Percentiles rank a stretch among this genome's conserved stretches.
These are phyloP conservation scores for Caiman crocodilus DNA, from an alignment of 2,797 vertebrate species.

Conservation along the genomic window DNA sequence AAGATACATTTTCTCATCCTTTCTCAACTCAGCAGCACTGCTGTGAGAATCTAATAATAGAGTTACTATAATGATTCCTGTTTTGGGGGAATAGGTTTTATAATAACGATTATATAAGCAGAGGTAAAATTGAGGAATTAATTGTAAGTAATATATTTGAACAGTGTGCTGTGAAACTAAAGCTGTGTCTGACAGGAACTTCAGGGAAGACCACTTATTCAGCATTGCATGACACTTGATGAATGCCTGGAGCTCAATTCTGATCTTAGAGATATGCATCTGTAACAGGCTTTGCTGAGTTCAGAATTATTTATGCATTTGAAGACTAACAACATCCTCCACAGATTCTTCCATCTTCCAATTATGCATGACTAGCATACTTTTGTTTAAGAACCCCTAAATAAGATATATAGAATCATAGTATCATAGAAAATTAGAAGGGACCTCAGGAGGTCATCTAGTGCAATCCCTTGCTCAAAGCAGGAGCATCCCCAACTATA, in stretches of 20 bases:
- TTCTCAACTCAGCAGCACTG: slow-evolving; percentile 29
- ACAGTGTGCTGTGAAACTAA: not conserved
- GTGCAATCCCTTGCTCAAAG: too few relatives aligned
- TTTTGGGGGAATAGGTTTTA: slow-evolving; percentile 16
- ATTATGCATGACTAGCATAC: not conserved
- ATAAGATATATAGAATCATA: not conserved
- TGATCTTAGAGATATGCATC: not conserved
- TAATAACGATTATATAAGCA: not conserved
- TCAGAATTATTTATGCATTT: not conserved
- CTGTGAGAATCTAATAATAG: slow-evolving; percentile 68
- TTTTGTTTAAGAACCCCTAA: not conserved
- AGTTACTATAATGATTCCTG: slow-evolving; percentile 39
- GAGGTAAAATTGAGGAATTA: not conserved
- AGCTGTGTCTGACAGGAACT: not conserved
- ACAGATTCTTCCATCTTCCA: not conserved
- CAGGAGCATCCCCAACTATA: too few relatives aligned
- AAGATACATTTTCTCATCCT: slow-evolving; percentile 61
- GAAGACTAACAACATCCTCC: not conserved
- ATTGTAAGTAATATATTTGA: fast-evolving
- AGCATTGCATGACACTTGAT: not conserved
- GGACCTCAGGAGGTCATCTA: too few relatives aligned
- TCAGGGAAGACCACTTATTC: too few relatives aligned
- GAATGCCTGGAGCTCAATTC: not conserved
- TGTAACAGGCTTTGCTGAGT: not conserved
- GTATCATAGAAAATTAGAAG: too few relatives aligned